phyloP scores from a whole-genome alignment of 2,113 vertebrate genomes.

The Microcebus jonahi region DNA sequence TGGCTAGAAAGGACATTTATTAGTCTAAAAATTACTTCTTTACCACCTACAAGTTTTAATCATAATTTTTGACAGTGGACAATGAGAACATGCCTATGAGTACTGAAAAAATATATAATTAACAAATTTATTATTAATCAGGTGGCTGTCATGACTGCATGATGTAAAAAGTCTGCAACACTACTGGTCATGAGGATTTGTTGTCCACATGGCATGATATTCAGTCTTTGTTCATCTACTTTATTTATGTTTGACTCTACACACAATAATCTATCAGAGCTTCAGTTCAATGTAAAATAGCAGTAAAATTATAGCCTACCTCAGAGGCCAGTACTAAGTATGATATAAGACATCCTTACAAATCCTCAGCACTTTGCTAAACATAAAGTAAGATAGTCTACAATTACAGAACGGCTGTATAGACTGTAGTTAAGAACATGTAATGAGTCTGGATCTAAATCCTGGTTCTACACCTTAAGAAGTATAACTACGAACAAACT shows the following conservation, averaged over 20 bases:
- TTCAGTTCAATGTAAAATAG: background rate
- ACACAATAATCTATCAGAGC: background rate
- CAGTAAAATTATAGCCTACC: background rate
- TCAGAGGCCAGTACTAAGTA: background rate
- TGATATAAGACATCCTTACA: background rate
- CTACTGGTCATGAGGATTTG: background rate
- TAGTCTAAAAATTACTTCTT: background rate
- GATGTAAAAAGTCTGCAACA: background rate
- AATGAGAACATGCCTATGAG: background rate
- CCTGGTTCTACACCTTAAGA: background rate
- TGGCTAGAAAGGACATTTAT: background rate
- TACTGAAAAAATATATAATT: background rate
- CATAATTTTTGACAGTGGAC: background rate
- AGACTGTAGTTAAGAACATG: background rate
- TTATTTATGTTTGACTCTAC: background rate
- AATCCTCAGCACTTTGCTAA: background rate
- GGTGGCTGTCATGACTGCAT: background rate
- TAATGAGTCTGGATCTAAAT: background rate
- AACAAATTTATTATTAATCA: background rate
- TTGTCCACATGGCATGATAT: background rate
- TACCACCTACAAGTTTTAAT: background rate
- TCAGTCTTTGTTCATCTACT: background rate
- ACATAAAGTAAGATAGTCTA: background rate
- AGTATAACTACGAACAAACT: background rate
- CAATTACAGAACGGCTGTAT: background rate